phyloP scores from a whole-genome alignment of 2,113 vertebrate genomes.

The Centropus unirufus region DNA sequence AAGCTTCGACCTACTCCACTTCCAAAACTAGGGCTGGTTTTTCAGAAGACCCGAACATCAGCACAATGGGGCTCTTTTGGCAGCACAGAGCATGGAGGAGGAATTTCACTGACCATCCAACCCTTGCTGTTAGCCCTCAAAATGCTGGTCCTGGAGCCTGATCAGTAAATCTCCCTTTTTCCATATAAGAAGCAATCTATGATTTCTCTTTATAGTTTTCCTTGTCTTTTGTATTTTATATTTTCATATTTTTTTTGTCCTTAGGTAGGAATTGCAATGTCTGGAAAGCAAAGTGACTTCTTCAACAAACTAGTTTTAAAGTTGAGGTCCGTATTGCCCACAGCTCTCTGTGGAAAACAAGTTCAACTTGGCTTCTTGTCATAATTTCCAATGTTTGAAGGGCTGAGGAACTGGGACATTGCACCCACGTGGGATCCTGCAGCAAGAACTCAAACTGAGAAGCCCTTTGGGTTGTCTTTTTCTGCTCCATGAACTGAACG shows the following conservation, averaged over 20 bases:
- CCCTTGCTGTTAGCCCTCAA: neutral
- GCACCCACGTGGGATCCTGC: neutral
- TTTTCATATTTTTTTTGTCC: accelerated
- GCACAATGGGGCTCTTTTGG: neutral
- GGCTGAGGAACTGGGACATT: neutral
- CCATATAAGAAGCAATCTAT: accelerated
- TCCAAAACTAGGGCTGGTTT: conserved; percentile 1
- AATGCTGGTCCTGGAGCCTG: neutral
- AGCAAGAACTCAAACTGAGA: neutral
- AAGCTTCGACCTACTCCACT: conserved; percentile 21
- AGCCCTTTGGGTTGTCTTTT: neutral
- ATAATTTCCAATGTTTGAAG: accelerated
- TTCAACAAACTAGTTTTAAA: neutral
- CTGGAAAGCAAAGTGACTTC: neutral
- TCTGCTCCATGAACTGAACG: neutral
- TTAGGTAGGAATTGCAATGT: neutral
- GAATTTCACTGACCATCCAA: neutral
- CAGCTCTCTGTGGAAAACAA: neutral
- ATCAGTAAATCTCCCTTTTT: neutral
- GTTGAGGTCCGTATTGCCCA: neutral
- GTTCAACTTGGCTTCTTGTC: neutral
- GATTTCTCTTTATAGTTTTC: neutral
- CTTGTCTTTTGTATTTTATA: too few species aligned
- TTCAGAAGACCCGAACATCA: neutral
- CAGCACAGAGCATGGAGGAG: neutral